Conservation (phyloP, 2,113 vertebrate genomes). For the Donacobius atricapilla region DNA sequence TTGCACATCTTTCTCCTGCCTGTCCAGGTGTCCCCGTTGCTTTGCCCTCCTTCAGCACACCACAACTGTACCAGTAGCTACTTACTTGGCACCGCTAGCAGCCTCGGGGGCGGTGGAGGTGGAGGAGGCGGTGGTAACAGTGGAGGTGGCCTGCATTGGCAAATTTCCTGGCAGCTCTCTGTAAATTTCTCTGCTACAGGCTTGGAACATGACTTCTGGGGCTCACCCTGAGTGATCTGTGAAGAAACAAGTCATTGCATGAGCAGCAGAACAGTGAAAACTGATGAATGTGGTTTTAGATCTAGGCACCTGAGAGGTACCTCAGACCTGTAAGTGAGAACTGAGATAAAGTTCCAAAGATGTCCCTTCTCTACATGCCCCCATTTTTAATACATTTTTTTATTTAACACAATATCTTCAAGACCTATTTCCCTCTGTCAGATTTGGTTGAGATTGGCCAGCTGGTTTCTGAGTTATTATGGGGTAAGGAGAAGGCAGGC, state of each 20-base stretch:
- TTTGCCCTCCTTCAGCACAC: background rate
- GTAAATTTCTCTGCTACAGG: conserved; percentile 80
- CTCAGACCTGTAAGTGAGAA: background rate
- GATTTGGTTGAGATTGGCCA: background rate
- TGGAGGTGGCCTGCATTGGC: conserved; percentile 90
- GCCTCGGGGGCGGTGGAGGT: conserved; percentile 87
- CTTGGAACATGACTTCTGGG: conserved; percentile 92
- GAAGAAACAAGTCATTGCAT: conserved; percentile 41
- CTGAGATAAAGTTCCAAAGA: background rate
- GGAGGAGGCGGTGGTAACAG: conserved; percentile 88
- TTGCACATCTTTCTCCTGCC: background rate
- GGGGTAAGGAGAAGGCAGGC: background rate
- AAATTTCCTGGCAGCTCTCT: conserved; percentile 87
- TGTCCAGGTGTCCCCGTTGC: rapidly evolving
- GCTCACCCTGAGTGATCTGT: conserved; percentile 85
- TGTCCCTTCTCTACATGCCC: background rate
- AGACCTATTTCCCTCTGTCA: background rate
- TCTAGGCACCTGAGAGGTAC: background rate
- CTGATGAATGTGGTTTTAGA: background rate
- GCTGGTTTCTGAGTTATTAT: background rate
- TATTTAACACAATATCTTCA: background rate
- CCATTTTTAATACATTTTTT: background rate
- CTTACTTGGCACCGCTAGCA: conserved; percentile 84
- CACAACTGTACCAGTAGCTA: background rate
- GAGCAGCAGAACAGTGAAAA: background rate